phyloP scores from a whole-genome alignment of 1,140 invertebrate species.

The Sitophilus oryzae region DNA sequence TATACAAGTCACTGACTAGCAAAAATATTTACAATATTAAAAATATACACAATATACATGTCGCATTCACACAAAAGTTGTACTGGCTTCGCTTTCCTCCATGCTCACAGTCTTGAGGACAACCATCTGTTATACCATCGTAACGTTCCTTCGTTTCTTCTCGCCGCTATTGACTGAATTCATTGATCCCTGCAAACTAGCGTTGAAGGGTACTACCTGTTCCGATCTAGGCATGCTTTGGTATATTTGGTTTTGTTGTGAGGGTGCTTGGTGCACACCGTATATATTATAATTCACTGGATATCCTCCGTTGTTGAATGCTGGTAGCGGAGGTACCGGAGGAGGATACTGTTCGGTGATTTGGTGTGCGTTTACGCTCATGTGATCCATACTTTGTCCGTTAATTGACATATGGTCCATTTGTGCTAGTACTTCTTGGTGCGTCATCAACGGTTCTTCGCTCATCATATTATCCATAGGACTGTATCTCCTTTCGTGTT shows the following conservation, averaged over 20 bases:
- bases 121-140: constrained; percentile 50
- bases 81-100: constrained; percentile 30
- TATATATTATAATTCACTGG: constrained; percentile 44
- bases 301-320: constrained; percentile 37
- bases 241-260: constrained; percentile 37
- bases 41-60: constrained; percentile 10
- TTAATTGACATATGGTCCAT: constrained; percentile 41
- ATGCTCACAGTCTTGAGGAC: constrained; percentile 31
- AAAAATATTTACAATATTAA: constrained; percentile 4
- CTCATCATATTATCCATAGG: constrained; percentile 43
- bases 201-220: constrained; percentile 46
- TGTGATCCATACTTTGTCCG: constrained; percentile 35
- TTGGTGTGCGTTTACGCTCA: constrained; percentile 33
- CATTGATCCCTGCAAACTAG: constrained; percentile 50
- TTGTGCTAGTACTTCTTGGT: constrained; percentile 36
- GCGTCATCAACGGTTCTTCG: constrained; percentile 30
- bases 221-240: constrained; percentile 44
- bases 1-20: constrained; percentile 6
- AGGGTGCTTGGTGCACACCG: constrained; percentile 41
- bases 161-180: constrained; percentile 52
- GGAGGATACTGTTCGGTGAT: constrained; percentile 40
- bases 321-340: constrained; percentile 43
- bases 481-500: constrained; percentile 53
- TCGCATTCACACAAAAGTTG: constrained; percentile 27
- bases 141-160: constrained; percentile 51